A percentile compares a stretch with the other conserved stretches of the same genome.
Conservation (phyloP, 2,113 vertebrate species). For the Chlorodrepanis virens region DNA sequence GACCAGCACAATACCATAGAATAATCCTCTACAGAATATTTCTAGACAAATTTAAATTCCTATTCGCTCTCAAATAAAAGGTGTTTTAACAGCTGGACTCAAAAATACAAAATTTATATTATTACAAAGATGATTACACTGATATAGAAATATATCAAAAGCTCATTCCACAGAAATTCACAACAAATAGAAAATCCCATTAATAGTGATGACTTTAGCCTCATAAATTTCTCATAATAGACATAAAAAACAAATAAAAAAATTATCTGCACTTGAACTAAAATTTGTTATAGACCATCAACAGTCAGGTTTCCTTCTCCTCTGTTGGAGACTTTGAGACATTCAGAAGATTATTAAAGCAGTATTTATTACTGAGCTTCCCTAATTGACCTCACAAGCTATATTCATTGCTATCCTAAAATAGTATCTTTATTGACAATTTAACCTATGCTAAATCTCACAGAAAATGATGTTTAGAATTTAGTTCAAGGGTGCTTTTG, state of each 20-base stretch:
- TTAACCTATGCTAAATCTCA: neutral
- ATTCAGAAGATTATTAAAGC: neutral
- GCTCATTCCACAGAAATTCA: neutral
- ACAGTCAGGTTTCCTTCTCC: neutral
- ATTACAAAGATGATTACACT: neutral
- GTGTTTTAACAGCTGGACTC: neutral
- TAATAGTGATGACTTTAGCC: neutral
- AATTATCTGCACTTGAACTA: neutral
- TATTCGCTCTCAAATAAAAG: neutral
- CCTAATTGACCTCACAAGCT: neutral
- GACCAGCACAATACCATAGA: neutral
- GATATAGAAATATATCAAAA: neutral
- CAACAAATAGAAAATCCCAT: neutral
- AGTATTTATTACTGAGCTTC: neutral
- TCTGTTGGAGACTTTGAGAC: neutral
- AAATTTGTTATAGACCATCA: neutral
- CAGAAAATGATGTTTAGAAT: neutral
- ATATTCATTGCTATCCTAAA: neutral
- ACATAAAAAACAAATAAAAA: neutral
- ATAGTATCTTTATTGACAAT: neutral
- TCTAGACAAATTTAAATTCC: neutral
- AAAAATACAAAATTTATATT: neutral
- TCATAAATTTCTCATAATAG: neutral
- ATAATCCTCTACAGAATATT: neutral
- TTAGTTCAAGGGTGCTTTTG: neutral